phyloP scores from a whole-genome alignment of 2,113 vertebrate genomes.

The Lophotis ruficrista region DNA sequence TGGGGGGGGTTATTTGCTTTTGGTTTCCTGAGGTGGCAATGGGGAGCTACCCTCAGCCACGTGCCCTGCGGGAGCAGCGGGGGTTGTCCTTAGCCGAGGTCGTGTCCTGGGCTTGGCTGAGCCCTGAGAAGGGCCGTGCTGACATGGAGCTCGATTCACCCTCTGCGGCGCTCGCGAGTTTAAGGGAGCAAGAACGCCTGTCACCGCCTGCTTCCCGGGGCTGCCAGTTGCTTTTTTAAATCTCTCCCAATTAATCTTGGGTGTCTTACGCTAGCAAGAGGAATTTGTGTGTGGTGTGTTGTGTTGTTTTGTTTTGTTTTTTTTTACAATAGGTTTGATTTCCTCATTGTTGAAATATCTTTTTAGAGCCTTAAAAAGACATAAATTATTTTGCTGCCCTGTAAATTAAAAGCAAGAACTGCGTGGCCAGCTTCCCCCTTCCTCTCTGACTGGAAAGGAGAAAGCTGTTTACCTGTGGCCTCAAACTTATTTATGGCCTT shows the following conservation, averaged over 20 bases:
- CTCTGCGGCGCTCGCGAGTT: fast-evolving
- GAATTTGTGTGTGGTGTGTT: neutral
- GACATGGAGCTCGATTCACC: neutral
- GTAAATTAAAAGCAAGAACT: neutral
- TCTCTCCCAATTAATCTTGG: fast-evolving
- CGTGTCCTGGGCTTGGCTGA: fast-evolving
- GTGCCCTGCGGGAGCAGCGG: fast-evolving
- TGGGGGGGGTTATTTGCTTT: neutral
- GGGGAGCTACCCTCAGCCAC: neutral
- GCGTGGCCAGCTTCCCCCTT: fast-evolving
- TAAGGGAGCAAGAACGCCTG: neutral
- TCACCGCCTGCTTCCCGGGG: neutral
- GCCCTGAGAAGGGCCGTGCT: neutral
- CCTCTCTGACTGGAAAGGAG: neutral
- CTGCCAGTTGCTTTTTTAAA: neutral
- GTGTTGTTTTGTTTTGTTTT: neutral
- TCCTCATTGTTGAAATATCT: neutral
- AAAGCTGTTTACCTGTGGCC: neutral
- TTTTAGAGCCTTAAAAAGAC: neutral
- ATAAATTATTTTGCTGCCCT: neutral
- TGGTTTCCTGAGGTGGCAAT: neutral
- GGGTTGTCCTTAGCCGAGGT: neutral
- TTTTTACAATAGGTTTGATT: neutral
- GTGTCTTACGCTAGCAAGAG: fast-evolving
- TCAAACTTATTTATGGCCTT: neutral